Conservation (phyloP, 2,888 invertebrate species). For the Archips crataeganus region DNA sequence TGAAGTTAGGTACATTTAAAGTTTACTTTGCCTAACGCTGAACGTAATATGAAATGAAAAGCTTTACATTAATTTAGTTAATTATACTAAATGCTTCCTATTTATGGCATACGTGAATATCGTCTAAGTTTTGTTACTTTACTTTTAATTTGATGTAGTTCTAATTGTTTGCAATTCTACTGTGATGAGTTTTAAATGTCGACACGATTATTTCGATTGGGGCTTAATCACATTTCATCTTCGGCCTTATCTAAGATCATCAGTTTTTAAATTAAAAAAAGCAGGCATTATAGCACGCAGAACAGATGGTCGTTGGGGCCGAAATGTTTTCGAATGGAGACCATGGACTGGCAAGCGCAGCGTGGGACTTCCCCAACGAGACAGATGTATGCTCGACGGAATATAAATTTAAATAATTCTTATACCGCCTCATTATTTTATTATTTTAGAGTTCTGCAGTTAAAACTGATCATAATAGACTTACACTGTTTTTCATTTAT, state of each 20-base stretch:
- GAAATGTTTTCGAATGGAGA: no score
- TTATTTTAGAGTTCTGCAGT: not conserved
- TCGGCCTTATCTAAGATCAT: no score
- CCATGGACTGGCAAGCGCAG: no score
- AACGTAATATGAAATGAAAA: conserved; percentile 16
- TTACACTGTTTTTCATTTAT: not conserved
- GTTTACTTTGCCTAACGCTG: not conserved
- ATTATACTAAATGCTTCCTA: conserved; percentile 27
- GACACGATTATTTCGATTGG: no score
- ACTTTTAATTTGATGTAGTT: not conserved
- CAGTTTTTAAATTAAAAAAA: no score
- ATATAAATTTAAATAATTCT: not conserved
- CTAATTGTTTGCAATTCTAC: no score
- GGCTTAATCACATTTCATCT: no score
- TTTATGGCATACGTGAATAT: conserved; percentile 16
- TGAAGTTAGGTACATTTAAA: not conserved
- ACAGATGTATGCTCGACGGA: not conserved
- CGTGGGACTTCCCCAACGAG: no score
- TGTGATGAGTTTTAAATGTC: not conserved
- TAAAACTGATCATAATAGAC: not conserved
- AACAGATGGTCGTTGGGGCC: no score
- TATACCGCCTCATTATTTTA: not conserved
- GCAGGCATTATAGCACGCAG: no score
- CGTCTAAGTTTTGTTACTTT: not conserved
- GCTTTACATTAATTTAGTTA: conserved; percentile 30